Percentiles rank a stretch among this genome's conserved stretches.
These are phyloP conservation scores for Edolisoma coerulescens DNA, from an alignment of 2,113 vertebrate genomes.

Conservation along the genomic window DNA sequence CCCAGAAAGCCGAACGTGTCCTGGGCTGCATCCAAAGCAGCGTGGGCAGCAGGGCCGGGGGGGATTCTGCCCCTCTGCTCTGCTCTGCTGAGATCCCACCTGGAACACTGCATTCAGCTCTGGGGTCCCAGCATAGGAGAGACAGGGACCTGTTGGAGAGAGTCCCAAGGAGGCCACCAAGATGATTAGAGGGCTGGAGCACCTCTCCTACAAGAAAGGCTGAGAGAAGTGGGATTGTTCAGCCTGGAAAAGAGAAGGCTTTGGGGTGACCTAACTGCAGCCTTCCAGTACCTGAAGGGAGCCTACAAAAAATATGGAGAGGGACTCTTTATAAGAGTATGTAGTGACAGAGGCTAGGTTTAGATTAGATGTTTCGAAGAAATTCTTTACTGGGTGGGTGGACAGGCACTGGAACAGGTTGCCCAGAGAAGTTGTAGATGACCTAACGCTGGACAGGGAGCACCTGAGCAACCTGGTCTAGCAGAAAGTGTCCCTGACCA, in stretches of 20 bases:
- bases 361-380: background rate
- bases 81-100: too few species aligned
- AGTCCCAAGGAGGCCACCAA: background rate
- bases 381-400: background rate
- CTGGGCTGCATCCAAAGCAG: too few species aligned
- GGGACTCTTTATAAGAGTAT: background rate
- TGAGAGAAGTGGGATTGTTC: background rate
- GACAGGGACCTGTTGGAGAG: background rate
- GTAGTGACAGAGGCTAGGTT: background rate
- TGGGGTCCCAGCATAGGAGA: background rate
- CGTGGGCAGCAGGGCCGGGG: too few species aligned
- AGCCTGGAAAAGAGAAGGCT: background rate
- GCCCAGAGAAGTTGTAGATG: background rate
- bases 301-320: background rate
- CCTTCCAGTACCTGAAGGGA: background rate
- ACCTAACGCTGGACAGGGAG: background rate
- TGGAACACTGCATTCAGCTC: background rate
- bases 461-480: background rate
- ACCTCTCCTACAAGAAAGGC: background rate
- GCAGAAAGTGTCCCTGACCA: background rate
- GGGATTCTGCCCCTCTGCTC: too few species aligned
- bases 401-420: background rate
- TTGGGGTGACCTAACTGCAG: background rate
- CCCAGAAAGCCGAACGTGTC: too few species aligned
- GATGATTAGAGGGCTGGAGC: rapidly evolving